Conservation (phyloP, 2,797 vertebrate species). For the Neomorphus geoffroyi region DNA sequence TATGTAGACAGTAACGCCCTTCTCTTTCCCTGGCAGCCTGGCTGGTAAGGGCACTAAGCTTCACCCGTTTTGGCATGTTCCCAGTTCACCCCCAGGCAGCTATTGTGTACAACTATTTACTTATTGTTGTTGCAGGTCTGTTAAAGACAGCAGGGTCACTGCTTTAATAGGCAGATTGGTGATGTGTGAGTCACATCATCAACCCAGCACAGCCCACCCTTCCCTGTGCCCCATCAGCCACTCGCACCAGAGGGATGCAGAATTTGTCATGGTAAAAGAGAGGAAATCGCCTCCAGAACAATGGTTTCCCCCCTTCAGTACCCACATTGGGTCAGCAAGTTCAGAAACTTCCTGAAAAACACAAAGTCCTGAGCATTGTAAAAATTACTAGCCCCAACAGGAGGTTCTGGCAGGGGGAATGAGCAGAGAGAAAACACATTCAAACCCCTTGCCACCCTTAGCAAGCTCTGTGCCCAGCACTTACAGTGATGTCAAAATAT, state of each 20-base stretch:
- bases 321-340: neutral
- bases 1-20: rapidly evolving
- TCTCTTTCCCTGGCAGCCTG: neutral
- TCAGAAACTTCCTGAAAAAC: constrained; percentile 33
- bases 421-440: neutral
- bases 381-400: neutral
- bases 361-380: neutral
- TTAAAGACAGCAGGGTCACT: neutral
- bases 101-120: neutral
- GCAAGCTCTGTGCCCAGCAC: rapidly evolving
- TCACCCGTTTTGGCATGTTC: neutral
- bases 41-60: neutral
- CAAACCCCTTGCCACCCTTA: rapidly evolving
- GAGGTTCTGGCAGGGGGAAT: neutral
- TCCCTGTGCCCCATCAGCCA: neutral
- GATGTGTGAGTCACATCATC: neutral
- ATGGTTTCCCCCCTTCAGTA: neutral
- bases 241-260: neutral
- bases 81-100: neutral
- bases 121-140: neutral
- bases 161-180: neutral
- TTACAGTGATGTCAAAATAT: neutral
- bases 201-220: neutral
- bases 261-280: neutral
- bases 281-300: neutral